Base-by-base conservation (phyloP, 1,140 invertebrate species). In the Bombyx mandarina region DNA sequence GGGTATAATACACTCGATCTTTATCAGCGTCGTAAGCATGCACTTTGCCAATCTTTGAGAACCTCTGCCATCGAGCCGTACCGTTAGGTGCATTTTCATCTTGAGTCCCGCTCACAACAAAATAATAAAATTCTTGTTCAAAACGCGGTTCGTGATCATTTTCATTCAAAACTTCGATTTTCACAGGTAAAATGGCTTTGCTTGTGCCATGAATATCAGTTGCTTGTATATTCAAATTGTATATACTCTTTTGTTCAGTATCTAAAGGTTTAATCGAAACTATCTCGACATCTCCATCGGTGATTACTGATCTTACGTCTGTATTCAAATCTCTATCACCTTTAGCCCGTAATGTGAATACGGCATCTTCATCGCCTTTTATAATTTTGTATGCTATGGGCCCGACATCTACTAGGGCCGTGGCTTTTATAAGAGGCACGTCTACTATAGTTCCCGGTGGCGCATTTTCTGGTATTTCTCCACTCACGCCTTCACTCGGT, bases 111-210 rank as follows among this genome's bases (percentile, higher is more conserved):
- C 89, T 90, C 9, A 96, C 90, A 50, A 92, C 90, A 69, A 97
- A 97, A 51, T 92, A 91, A 77, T 97, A 98, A 12, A 93, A 88
- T 51, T 90, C 89, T 48, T 93, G 90, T 1, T 92, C 91, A 77
- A 98, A 97, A 8, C 93, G 86, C 0, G 97, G 97, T 57, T 92
- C 91, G 77, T 98, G 97, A 82, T 98, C 97, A 78, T 99, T 98
- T 66, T 94, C 93, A 74, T 98, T 96, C 1, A 92, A 75, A 0
- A 99, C 90, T 5, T 90, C 88, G 3, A 98, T 90, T 18, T 90
- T 88, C 3, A 98, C 90, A 47, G 91, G 92, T 1, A 94, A 92
- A 10, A 91, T 89, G 0, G 94, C 92, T 61, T 91, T 93, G 73
- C 94, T 94, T 7, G 94, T 88, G 7, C 92, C 93, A 57, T 92